A percentile compares a stretch with the other conserved stretches of the same genome.
These are phyloP conservation scores for Peromyscus melanophrys DNA, from an alignment of 2,797 vertebrate species.

Conservation along the genomic window DNA sequence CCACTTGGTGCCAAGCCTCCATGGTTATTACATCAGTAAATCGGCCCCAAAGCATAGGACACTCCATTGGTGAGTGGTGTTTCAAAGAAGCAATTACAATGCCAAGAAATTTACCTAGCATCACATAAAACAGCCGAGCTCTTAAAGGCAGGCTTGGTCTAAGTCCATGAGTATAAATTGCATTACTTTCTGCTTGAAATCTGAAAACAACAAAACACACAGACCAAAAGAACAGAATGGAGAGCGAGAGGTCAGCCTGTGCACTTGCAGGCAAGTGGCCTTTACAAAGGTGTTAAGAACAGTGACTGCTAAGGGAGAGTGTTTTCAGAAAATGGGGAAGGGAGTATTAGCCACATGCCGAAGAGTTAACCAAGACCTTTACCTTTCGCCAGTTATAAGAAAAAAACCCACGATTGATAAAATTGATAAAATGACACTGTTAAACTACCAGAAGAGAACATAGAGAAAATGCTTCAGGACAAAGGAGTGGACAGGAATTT, in stretches of 20 bases:
- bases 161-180: not conserved
- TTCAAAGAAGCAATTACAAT: slow-evolving; percentile 32
- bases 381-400: not conserved
- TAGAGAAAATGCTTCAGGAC: not conserved
- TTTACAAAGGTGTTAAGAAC: not conserved
- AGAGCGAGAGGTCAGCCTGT: not conserved
- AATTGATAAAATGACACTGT: not conserved
- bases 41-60: not conserved
- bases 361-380: not conserved
- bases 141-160: not conserved
- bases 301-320: not conserved
- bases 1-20: not conserved
- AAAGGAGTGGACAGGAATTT: not conserved
- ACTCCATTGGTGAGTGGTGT: not conserved
- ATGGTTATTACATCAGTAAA: not conserved
- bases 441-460: not conserved
- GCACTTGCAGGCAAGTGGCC: not conserved
- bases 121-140: not conserved
- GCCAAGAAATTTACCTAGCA: not conserved
- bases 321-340: not conserved
- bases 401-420: no score
- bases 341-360: not conserved
- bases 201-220: not conserved
- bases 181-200: slow-evolving; percentile 27
- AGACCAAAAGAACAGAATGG: not conserved